Conservation (phyloP, 2,797 vertebrate genomes). For the Knipowitschia caucasica region DNA sequence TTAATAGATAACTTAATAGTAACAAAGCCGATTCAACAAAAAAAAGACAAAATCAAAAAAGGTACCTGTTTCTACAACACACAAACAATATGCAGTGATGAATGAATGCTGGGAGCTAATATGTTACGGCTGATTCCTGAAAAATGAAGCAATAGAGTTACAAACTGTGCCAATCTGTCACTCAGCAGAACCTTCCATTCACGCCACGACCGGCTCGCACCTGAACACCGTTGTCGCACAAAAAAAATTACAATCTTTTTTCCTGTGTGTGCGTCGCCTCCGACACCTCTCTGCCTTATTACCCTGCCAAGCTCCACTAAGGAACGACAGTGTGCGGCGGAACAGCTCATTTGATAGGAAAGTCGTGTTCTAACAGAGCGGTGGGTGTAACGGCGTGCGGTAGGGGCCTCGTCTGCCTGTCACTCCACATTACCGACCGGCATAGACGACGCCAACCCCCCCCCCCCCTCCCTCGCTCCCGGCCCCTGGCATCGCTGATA, state of each 20-base stretch:
- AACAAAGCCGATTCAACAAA: no score
- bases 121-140: not conserved
- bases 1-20: no score
- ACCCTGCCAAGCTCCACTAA: constrained; percentile 26
- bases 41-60: no score
- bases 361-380: constrained; percentile 31
- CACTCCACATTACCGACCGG: constrained; percentile 28
- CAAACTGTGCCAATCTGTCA: not conserved
- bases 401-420: constrained; percentile 22
- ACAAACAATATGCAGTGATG: not conserved
- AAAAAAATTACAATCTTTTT: not conserved
- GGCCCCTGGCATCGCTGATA: constrained; percentile 24
- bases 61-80: no score
- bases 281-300: constrained; percentile 20
- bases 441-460: constrained; percentile 16
- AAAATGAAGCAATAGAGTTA: not conserved
- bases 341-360: constrained; percentile 43
- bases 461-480: constrained; percentile 18
- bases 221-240: not conserved
- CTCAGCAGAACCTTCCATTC: not conserved
- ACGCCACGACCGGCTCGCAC: not conserved
- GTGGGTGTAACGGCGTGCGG: constrained; percentile 28
- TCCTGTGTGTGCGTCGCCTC: not conserved
- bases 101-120: no score
- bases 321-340: constrained; percentile 26